A percentile compares a stretch with the other conserved stretches of the same genome.
Evolutionary conservation across 2,113 vertebrate species (phyloP).

Genomic region (Rissa tridactyla): DNA sequence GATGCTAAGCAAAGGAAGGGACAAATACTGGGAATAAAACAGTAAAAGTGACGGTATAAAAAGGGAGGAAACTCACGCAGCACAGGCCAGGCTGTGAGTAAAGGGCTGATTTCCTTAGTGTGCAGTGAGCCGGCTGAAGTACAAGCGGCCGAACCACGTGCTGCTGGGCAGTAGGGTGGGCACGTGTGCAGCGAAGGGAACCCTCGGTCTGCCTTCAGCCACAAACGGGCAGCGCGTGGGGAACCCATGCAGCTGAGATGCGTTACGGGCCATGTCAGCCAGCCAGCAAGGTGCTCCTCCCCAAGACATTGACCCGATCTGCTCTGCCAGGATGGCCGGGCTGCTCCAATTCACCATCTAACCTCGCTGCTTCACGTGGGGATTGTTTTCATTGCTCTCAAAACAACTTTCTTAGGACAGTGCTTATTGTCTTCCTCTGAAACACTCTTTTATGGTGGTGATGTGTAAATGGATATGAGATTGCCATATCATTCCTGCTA

Average conservation of each 20-base stretch:
- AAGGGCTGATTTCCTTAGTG: background rate
- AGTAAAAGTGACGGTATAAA: background rate
- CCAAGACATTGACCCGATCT: background rate
- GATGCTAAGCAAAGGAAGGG: background rate
- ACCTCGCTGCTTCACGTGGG: background rate
- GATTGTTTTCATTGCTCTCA: background rate
- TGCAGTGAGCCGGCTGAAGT: background rate
- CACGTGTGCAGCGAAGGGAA: background rate
- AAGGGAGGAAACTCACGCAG: background rate
- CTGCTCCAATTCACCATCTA: background rate
- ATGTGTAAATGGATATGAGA: background rate
- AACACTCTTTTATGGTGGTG: background rate
- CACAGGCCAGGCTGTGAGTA: background rate
- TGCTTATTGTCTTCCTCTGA: background rate
- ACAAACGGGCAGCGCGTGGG: background rate
- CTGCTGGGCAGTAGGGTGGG: background rate
- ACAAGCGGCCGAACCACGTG: fast-evolving
- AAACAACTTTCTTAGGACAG: background rate
- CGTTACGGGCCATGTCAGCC: background rate
- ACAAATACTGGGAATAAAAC: background rate
- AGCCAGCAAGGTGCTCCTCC: background rate
- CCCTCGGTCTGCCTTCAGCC: background rate
- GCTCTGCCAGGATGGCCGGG: background rate
- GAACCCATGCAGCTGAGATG: background rate
- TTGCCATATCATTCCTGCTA: background rate